phyloP scores from a whole-genome alignment of 37 sponge, comb jelly and placozoan species.

The Aphrocallistes beatrix region DNA sequence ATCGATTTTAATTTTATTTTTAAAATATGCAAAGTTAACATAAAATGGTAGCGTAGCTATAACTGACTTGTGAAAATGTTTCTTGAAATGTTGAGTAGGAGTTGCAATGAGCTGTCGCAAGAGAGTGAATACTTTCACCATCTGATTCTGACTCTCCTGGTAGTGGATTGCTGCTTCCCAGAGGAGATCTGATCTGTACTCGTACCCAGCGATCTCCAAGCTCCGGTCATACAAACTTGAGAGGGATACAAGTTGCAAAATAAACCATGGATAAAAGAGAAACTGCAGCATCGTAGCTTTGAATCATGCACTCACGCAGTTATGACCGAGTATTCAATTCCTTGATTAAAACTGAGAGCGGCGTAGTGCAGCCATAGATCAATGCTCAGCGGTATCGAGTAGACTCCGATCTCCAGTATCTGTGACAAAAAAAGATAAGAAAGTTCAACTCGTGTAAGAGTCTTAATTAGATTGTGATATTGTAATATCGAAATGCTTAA shows the following conservation, averaged over 20 bases:
- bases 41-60: background rate
- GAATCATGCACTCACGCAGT: background rate
- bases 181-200: constrained; percentile 62
- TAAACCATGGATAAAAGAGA: background rate
- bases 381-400: constrained; percentile 68
- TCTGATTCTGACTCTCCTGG: constrained; percentile 39
- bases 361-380: constrained; percentile 80
- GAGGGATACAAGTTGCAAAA: background rate
- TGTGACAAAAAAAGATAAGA: background rate
- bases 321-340: constrained; percentile 13
- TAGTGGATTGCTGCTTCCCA: constrained; percentile 70
- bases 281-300: too few relatives aligned
- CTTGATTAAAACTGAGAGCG: constrained; percentile 34
- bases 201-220: constrained; percentile 48
- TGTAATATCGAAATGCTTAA: too few relatives aligned
- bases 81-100: constrained; percentile 40
- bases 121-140: constrained; percentile 29
- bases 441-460: too few relatives aligned
- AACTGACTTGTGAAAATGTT: constrained; percentile 65
- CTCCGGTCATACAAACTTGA: constrained; percentile 61
- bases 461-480: too few relatives aligned
- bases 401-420: constrained; percentile 59
- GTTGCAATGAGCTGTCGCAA: constrained; percentile 52
- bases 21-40: too few relatives aligned
- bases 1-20: too few relatives aligned